These are phyloP conservation scores for Labeo rohita DNA, from an alignment of 2,113 vertebrate genomes.

Conservation along the genomic window DNA sequence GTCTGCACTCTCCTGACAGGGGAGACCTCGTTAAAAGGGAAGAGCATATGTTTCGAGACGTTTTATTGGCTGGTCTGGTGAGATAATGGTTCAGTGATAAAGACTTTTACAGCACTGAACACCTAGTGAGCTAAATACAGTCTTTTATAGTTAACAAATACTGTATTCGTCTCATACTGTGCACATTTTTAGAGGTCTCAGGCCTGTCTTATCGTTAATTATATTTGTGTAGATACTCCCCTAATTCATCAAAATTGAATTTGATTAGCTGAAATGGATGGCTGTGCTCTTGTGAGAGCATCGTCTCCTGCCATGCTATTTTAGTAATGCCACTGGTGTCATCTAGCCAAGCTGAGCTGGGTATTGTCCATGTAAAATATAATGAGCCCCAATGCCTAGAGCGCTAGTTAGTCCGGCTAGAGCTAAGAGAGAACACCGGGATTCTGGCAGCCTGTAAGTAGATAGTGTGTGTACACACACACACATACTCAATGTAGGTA, in stretches of 20 bases:
- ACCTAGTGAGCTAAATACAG: neutral
- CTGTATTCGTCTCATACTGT: neutral
- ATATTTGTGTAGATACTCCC: conserved; percentile 13
- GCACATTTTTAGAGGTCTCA: conserved; percentile 13
- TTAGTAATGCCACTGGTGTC: conserved; percentile 52
- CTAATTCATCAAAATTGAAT: neutral
- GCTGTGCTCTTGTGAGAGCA: neutral
- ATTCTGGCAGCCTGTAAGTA: conserved; percentile 24
- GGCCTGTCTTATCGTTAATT: conserved; percentile 31
- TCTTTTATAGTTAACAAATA: neutral
- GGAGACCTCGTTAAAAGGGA: conserved; percentile 45
- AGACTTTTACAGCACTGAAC: conserved; percentile 17
- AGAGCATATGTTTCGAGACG: conserved; percentile 8
- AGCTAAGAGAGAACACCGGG: conserved; percentile 4
- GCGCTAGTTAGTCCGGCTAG: conserved; percentile 28
- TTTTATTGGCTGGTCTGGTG: conserved; percentile 31
- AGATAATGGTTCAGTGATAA: conserved; percentile 31
- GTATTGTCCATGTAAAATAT: conserved; percentile 53
- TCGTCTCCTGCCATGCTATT: conserved; percentile 49
- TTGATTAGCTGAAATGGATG: conserved; percentile 6
- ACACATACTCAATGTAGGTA: neutral
- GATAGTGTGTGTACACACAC: neutral
- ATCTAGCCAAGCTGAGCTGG: conserved; percentile 35
- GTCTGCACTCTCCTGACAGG: conserved; percentile 47
- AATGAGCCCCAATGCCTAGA: conserved; percentile 53